Base-by-base conservation (phyloP, 1,140 invertebrate genomes). In the Atta texana region DNA sequence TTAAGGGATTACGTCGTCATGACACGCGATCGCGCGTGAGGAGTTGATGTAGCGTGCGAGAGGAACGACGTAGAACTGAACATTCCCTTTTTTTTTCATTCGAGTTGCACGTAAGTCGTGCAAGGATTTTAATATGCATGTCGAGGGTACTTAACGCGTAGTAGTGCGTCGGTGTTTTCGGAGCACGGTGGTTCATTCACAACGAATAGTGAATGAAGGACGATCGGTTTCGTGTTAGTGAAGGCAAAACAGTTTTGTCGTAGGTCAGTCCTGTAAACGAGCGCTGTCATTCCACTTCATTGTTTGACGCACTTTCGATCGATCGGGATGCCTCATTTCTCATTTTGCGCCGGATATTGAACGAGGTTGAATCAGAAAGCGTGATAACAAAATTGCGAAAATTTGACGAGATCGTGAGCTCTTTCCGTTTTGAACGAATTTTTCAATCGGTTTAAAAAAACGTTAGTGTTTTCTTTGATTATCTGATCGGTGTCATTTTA, bases 191-290 rank as follows among this genome's bases (percentile, higher is more conserved):
- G 69, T 28, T 76, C 84, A 68, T 88, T 91, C 68, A 77, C 64
- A 34, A 12, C n/a, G 59, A 34, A 85, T 59, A 61, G 85, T 91
- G 89, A 90, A 91, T 88, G 91, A 90, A 74, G 39, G 82, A 53
- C 31, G 31, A 76, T 72, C 44, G 55, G 72, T 21, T 53, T 72
- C 78, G 68, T 55, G 59, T 61, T 18, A 24, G 55, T 61, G 69
- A 87, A 86, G 87, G 90, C 86, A 88, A 92, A 89, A 90, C 90
- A 88, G 80, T 89, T 87, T 90, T 90, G 87, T 76, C 91, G 89
- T 91, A 91, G 92, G 91, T 92, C 92, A 92, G 92, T 93, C 89
- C 18, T 44, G 61, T 64, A 51, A 57, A 44, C 64, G 80, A 63
- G 53, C 69, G 66, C 21, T 63, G 74, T 82, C 71, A 28, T 59